Conservation (phyloP, 2,113 vertebrate genomes). For the Phasianus colchicus region DNA sequence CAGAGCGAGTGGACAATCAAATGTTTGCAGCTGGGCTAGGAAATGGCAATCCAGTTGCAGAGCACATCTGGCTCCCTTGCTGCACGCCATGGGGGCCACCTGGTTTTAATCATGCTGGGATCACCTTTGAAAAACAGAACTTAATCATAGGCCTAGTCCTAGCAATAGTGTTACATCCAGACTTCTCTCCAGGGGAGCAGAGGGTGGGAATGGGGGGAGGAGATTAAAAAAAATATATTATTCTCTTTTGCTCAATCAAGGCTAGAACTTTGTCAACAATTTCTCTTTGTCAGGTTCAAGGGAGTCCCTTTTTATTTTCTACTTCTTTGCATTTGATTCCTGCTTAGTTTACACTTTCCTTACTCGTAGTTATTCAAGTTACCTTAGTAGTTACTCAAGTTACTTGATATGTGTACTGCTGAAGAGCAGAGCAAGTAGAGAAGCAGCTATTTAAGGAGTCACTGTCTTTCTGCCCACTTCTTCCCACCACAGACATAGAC, state of each 20-base stretch:
- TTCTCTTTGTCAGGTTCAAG: not conserved
- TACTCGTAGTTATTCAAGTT: not conserved
- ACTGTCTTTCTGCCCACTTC: not conserved
- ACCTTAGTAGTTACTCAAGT: not conserved
- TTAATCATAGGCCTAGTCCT: constrained; percentile 53
- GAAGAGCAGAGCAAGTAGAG: not conserved
- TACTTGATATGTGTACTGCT: not conserved
- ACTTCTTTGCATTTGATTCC: not conserved
- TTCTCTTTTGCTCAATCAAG: constrained; percentile 18
- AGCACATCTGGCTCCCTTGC: constrained; percentile 51
- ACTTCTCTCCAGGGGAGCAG: constrained; percentile 60
- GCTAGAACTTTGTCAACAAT: not conserved
- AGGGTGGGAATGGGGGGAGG: not conserved
- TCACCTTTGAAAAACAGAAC: constrained; percentile 58
- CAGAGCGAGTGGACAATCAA: constrained; percentile 72
- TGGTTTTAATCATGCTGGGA: constrained; percentile 25
- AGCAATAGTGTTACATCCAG: constrained; percentile 60
- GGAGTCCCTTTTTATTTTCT: constrained; percentile 7
- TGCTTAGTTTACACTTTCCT: not conserved
- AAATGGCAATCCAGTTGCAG: constrained; percentile 41
- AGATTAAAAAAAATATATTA: not conserved
- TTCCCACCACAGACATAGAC: not conserved
- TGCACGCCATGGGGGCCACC: not conserved
- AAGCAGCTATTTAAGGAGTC: not conserved
- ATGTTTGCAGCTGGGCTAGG: constrained; percentile 77